Evolutionary conservation across 2,113 vertebrate species (phyloP), one percentile per base, ranked within the genome.

Genomic region (Microcebus tavaratra): DNA sequence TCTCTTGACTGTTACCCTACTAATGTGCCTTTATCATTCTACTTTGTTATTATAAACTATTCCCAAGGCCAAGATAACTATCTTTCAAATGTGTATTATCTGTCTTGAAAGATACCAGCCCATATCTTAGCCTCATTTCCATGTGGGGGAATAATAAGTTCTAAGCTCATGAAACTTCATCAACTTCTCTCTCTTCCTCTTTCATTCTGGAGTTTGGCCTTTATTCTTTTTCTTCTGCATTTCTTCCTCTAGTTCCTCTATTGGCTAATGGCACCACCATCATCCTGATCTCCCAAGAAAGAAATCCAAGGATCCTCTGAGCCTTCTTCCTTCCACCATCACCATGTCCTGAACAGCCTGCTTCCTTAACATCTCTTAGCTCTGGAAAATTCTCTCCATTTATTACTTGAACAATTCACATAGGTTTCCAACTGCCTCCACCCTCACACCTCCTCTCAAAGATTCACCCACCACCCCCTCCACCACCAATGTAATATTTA

Each of bases 31-130:
- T 91, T 86, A 57, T 36, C 63, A 67, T 45, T 95, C 86, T 59
- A 65, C 18, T 91, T 45, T 92, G 29, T 88, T 80, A 65, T 59
- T 79, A 84, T 67, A 94, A 97, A 79, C 31, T 72, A 63, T 48
- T 67, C 68, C 17, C 34, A 34, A 96, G 27, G 59, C 23, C 31
- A 89, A 36, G 14, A n/a, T 79, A 91, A 78, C 18, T 86, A 61
- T 70, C 65, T 88, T 80, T 55, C 55, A 86, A 93, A 73, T 53
- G 34, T 90, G 8, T 82, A 68, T 48, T 76, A 39, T n/a, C 20
- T 88, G 8, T 97, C 73, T 96, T 57, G 53, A 83, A 91, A 88
- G 67, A 68, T 36, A 84, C 21, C 55, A 82, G 53, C 8, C 72
- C 63, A 1, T 59, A 57, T 79, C 90, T 84, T 75, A 42, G 27